Percentiles rank a stretch among this genome's conserved stretches.
These are phyloP conservation scores for Zygaena filipendulae DNA, from an alignment of 2,888 invertebrate genomes.

Conservation along the genomic window DNA sequence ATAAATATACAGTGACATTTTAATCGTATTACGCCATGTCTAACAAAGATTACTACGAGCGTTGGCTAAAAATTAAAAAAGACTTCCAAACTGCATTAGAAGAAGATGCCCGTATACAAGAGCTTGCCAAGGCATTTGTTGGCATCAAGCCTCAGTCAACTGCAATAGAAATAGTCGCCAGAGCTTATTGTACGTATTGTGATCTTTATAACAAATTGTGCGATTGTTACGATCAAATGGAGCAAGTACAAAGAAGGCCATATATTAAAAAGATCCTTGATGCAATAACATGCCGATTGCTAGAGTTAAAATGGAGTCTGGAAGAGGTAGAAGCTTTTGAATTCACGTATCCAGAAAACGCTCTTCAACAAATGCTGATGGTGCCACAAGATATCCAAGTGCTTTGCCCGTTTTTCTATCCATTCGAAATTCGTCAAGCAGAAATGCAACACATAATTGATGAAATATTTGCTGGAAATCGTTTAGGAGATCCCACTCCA, in stretches of 20 bases:
- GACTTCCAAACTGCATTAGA: constrained; percentile 26
- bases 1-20: too few relatives aligned
- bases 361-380: constrained; percentile 74
- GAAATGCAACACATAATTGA: constrained; percentile 58
- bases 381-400: constrained; percentile 75
- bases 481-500: constrained; percentile 42
- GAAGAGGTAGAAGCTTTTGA: constrained; percentile 69
- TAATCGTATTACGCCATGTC: too few relatives aligned
- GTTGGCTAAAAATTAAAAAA: constrained; percentile 45
- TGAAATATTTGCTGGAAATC: constrained; percentile 47
- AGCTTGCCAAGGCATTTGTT: constrained; percentile 28
- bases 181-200: constrained; percentile 62
- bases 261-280: constrained; percentile 69
- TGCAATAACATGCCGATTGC: constrained; percentile 64
- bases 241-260: constrained; percentile 69
- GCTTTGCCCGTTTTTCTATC: constrained; percentile 72
- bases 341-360: constrained; percentile 79
- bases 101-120: constrained; percentile 43
- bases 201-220: constrained; percentile 66
- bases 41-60: constrained; percentile 40
- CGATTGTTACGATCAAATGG: constrained; percentile 70
- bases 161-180: constrained; percentile 58
- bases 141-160: constrained; percentile 54
- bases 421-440: constrained; percentile 59
- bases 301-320: constrained; percentile 68